A percentile compares a stretch with the other conserved stretches of the same genome.
Conservation (phyloP, 2,797 vertebrate species). For the Nasua narica region DNA sequence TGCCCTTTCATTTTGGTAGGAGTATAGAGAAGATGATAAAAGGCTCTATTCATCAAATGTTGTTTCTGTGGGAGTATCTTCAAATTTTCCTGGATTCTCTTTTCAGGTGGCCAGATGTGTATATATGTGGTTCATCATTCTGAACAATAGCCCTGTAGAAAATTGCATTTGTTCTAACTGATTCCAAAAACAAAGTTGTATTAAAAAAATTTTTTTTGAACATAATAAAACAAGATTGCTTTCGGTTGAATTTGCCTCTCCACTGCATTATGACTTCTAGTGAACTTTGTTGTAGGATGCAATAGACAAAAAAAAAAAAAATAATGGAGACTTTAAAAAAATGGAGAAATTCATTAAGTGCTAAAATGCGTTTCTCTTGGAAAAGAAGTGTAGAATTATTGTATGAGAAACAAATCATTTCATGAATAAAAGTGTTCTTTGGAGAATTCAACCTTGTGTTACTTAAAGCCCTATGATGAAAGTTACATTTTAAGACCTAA, state of each 20-base stretch:
- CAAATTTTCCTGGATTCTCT: conserved; percentile 66
- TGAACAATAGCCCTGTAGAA: conserved; percentile 66
- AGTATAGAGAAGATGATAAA: conserved; percentile 73
- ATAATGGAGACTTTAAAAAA: neutral
- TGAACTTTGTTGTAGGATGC: neutral
- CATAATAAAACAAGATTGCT: conserved; percentile 67
- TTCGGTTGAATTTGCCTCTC: conserved; percentile 44
- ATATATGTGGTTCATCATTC: conserved; percentile 51
- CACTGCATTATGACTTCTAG: neutral
- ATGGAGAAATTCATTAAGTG: neutral
- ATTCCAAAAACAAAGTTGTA: conserved; percentile 69
- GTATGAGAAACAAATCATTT: conserved; percentile 28
- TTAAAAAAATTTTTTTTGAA: conserved; percentile 53
- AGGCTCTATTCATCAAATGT: conserved; percentile 64
- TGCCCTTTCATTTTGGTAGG: conserved; percentile 71
- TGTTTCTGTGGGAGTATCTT: conserved; percentile 73
- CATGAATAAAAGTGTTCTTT: neutral
- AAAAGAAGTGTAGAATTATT: neutral
- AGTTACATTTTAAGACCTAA: neutral
- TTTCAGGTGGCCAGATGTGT: conserved; percentile 62
- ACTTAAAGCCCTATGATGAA: neutral
- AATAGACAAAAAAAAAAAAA: neutral
- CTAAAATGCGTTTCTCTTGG: neutral
- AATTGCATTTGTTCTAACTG: conserved; percentile 73
- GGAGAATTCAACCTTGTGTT: neutral